Evolutionary conservation across 2,113 vertebrate species (phyloP).

Genomic region (Psittacula cyanocephala): DNA sequence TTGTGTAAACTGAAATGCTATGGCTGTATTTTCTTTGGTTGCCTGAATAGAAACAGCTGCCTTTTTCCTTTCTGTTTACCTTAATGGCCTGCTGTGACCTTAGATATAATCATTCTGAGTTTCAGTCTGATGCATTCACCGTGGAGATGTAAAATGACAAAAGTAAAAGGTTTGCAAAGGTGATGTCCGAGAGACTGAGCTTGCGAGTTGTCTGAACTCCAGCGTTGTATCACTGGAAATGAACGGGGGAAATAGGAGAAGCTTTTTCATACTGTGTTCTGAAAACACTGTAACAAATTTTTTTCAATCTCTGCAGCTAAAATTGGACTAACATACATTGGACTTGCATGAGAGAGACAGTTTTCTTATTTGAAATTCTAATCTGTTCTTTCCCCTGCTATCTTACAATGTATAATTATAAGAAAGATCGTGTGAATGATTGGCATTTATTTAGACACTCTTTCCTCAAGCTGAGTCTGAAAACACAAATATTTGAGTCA

Average conservation of each 20-base stretch:
- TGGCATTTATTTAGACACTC: background rate
- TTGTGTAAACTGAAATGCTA: background rate
- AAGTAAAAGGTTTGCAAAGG: background rate
- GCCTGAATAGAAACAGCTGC: background rate
- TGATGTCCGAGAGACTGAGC: background rate
- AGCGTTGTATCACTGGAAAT: background rate
- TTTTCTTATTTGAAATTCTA: constrained; percentile 30
- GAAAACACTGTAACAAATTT: background rate
- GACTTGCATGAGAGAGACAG: background rate
- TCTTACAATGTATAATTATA: background rate
- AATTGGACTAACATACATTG: background rate
- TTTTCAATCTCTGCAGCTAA: background rate
- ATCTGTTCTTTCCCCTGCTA: background rate
- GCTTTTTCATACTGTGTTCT: background rate
- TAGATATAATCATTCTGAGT: background rate
- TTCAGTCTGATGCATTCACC: background rate
- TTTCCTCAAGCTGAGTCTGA: background rate
- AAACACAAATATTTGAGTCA: background rate
- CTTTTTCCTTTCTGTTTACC: background rate
- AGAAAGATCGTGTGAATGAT: background rate
- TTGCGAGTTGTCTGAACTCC: background rate
- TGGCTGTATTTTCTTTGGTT: background rate
- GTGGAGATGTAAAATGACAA: background rate
- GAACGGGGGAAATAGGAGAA: background rate
- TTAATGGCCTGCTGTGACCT: background rate